Base-by-base conservation (phyloP, 2,797 vertebrate genomes). In the Paramormyrops hopkinsi region DNA sequence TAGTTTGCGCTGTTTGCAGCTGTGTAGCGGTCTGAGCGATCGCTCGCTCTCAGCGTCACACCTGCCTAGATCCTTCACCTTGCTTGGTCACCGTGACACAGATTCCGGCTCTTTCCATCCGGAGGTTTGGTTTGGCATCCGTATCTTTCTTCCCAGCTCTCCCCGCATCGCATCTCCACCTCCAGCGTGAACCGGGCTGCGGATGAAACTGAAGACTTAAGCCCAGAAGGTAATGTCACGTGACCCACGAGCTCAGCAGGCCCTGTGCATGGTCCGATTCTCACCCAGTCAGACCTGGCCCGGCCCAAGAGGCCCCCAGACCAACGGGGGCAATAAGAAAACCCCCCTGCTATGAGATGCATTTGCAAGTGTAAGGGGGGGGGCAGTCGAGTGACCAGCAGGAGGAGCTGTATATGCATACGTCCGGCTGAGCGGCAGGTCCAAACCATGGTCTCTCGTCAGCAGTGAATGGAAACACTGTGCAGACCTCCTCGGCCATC, bases 401-500 rank as follows among this genome's bases (percentile, higher is more conserved):
- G 46, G 41, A 25, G 29, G 12, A 41, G 19, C 8, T 87, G 41
- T 6, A 37, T 83, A 44, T 19, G 79, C 6, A 48, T 46, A 25
- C 19, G 48, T 51, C 41, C 33, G 7, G 54, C 14, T 53, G 37
- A 14, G 2, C 4, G 3, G 50, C 76, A 56, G 11, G 7, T 3
- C 14, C 37, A 22, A 56, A 25, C 2, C 19, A 6, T 76, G 29
- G 14, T 29, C 33, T 90, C 87, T 93, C 90, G 91, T 0, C 94
- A 99, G 96, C 95, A 89, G 94, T 98, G 90, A 99, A 99, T 91
- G 98, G 98, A 85, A 99, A 98, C 92, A 97, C 96, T 19, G 95
- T 94, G 33, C 95, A 96, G 90, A 96, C 96, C 4, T 97, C 97
- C 4, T 96, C 97, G 7, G 92, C 96, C 92, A 98, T 99, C 93